Base-by-base conservation (phyloP, 2,113 vertebrate species). In the Pituophis catenifer region DNA sequence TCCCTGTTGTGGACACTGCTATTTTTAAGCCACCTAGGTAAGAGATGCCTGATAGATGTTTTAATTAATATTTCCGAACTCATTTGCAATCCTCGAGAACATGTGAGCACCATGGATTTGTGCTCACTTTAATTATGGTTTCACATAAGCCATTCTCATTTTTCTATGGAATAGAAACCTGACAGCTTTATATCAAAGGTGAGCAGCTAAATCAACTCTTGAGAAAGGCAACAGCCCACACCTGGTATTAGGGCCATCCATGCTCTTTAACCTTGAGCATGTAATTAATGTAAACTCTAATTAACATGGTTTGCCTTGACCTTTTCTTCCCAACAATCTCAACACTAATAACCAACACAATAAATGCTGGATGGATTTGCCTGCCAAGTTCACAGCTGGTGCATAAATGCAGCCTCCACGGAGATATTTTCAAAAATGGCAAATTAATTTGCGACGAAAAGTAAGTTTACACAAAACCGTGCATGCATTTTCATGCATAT, bases 361-460 rank as follows among this genome's bases (percentile, higher is more conserved):
- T 9, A 93, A 44, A 88, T 95, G 50, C 3, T 59, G 38, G 12
- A 26, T 86, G 8, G 29, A 90, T 96, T 94, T 89, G 91, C n/a
- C 57, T 91, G 57, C 8, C 85, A 89, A 1, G 11, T n/a, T 89
- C 93, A 53, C 95, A 93, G 58, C 89, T 95, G 91, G 6, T 24
- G 50, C 70, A 86, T 10, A 57, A 89, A 89, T 90, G 15, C 88
- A 90, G 93, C 26, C 19, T 97, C 91, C 87, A 89, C 87, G 96
- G 96, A 91, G 95, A 95, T 86, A 24, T 92, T 95, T 88, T 93
- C 93, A 95, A 96, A 96, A 95, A 23, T 85, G 92, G 48, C 26
- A 94, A 33, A 81, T 81, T 38, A 81, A 81, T 38, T 33, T 3
- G n/a, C 1, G 15, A 38, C 1, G n/a, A 81, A 81, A 81, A 81